phyloP scores from a whole-genome alignment of 2,888 invertebrate species.

The Apodemia hepburni region DNA sequence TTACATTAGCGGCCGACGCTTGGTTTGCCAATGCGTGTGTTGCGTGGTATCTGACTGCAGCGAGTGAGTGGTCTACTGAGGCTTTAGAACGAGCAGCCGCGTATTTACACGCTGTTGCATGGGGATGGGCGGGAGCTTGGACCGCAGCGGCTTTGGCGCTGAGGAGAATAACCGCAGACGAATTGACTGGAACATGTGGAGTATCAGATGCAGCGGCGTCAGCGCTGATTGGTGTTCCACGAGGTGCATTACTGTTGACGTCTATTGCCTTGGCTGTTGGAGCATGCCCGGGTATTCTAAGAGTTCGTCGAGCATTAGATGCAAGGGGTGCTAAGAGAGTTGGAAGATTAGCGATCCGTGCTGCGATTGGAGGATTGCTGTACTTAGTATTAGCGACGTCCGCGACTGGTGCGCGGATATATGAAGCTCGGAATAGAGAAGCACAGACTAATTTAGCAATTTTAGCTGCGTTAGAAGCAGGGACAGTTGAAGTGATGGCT shows the following conservation, averaged over 20 bases:
- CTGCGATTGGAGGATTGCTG: constrained; percentile 88
- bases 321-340: constrained; percentile 83
- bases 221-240: constrained; percentile 81
- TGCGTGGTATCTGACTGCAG: constrained; percentile 94
- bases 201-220: constrained; percentile 81
- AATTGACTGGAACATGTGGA: constrained; percentile 91
- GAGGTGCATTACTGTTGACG: constrained; percentile 81
- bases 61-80: constrained; percentile 96
- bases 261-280: constrained; percentile 86
- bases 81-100: constrained; percentile 92
- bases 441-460: constrained; percentile 62
- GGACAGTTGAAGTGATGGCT: constrained; percentile 40
- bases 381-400: constrained; percentile 87
- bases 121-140: constrained; percentile 93
- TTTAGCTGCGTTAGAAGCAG: constrained; percentile 71
- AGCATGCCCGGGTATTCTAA: constrained; percentile 88
- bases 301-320: constrained; percentile 82
- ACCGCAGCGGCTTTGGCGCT: constrained; percentile 91
- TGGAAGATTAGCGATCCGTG: constrained; percentile 86
- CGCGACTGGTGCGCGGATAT: constrained; percentile 85
- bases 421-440: constrained; percentile 78
- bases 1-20: constrained; percentile 88
- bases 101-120: constrained; percentile 91
- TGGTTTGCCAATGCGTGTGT: constrained; percentile 95
- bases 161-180: constrained; percentile 88